Percentiles rank a stretch among this genome's conserved stretches.
These are phyloP conservation scores for Schlechtendalia chinensis DNA, from an alignment of 1,140 invertebrate genomes.

Conservation along the genomic window DNA sequence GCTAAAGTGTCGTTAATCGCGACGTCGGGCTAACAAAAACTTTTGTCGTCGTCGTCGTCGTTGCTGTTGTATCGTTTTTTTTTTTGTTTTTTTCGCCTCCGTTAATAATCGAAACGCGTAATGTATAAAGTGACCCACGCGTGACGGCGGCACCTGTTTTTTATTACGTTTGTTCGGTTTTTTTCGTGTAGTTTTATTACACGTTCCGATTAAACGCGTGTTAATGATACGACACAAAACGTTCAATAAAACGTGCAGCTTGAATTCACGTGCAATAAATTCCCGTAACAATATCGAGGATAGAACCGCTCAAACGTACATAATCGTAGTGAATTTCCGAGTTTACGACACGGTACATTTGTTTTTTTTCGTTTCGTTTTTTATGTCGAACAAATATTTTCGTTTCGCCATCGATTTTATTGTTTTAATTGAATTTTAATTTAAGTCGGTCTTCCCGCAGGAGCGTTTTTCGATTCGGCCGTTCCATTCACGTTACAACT, in stretches of 20 bases:
- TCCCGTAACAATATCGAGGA: neutral
- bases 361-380: neutral
- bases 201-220: neutral
- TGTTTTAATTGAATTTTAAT: neutral
- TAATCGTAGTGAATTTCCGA: neutral
- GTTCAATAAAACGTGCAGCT: neutral
- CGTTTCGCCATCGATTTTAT: neutral
- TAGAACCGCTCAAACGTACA: neutral
- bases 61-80: no score
- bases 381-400: neutral
- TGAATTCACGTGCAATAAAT: neutral
- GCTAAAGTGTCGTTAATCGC: no score
- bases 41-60: no score
- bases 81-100: neutral
- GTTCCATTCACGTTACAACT: no score
- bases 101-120: neutral
- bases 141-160: neutral
- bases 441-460: no score
- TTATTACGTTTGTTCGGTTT: neutral
- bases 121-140: neutral
- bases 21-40: no score
- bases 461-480: no score
- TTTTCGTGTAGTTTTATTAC: neutral
- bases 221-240: neutral
- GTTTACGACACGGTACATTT: conserved; percentile 5